A percentile compares a stretch with the other conserved stretches of the same genome.
phyloP scores from a whole-genome alignment of 2,113 vertebrate species.

The Larimichthys crocea region DNA sequence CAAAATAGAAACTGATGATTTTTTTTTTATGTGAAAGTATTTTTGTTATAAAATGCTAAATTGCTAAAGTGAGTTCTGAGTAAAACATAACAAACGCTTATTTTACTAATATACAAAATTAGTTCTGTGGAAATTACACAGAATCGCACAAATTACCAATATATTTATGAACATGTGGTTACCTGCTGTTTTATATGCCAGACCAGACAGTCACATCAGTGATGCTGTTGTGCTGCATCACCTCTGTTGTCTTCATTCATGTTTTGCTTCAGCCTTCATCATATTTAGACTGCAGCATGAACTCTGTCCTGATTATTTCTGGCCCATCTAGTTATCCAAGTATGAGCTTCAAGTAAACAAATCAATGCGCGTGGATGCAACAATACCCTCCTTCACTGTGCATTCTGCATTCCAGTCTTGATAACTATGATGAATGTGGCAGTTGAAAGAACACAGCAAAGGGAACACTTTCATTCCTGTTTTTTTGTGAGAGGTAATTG shows the following conservation, averaged over 20 bases:
- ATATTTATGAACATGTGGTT: no score
- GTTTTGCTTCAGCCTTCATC: neutral
- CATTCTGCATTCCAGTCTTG: slow-evolving; percentile 24
- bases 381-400: slow-evolving; percentile 12
- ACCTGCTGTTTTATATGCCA: no score
- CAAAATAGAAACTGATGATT: no score
- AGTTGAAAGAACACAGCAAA: slow-evolving; percentile 54
- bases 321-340: slow-evolving; percentile 54
- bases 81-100: no score
- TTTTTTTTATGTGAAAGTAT: no score
- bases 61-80: no score
- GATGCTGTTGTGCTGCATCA: neutral
- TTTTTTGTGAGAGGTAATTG: slow-evolving; percentile 72
- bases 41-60: no score
- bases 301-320: slow-evolving; percentile 2
- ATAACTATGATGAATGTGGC: slow-evolving; percentile 68
- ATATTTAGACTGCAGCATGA: neutral
- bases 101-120: no score
- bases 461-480: slow-evolving; percentile 61
- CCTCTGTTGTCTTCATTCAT: neutral
- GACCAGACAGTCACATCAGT: neutral
- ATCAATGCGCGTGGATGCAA: slow-evolving; percentile 18
- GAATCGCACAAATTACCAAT: no score
- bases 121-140: no score
- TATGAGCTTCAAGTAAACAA: slow-evolving; percentile 50